These are phyloP conservation scores for Lepus oiostolus DNA, from an alignment of 2,797 vertebrate species.

Conservation along the genomic window DNA sequence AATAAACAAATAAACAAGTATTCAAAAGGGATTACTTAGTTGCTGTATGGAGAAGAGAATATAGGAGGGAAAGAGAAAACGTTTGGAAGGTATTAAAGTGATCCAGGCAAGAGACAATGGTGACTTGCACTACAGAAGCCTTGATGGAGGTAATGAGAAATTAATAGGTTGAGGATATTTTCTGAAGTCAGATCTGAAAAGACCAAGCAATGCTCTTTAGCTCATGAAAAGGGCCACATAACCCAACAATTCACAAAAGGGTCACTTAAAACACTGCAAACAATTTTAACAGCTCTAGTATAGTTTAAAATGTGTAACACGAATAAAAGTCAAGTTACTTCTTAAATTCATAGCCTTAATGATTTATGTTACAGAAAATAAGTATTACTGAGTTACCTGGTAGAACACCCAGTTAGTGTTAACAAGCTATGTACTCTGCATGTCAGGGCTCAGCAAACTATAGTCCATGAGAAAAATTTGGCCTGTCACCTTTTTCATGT, in stretches of 20 bases:
- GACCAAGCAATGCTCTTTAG: conserved; percentile 37
- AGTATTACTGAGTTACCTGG: neutral
- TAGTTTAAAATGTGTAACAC: conserved; percentile 5
- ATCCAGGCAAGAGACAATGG: neutral
- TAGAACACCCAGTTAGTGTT: neutral
- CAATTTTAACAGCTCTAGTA: neutral
- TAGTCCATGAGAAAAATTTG: neutral
- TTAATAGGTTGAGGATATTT: neutral
- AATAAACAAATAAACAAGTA: too few relatives aligned
- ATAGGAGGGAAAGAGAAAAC: neutral
- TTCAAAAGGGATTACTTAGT: neutral
- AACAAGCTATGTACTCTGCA: neutral
- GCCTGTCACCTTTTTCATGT: neutral
- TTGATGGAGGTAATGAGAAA: conserved; percentile 12
- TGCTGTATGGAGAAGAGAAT: neutral
- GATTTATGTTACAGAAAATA: conserved; percentile 6
- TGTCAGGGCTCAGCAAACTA: neutral
- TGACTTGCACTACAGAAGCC: neutral
- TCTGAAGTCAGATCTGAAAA: conserved; percentile 39
- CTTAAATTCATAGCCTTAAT: neutral
- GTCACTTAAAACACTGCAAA: neutral
- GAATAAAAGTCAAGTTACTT: conserved; percentile 22
- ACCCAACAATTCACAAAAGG: conserved; percentile 16
- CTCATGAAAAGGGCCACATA: neutral
- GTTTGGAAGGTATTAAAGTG: neutral